These are phyloP conservation scores for Trididemnum clinides DNA, from an alignment of 23 tunicate species.

Conservation along the genomic window DNA sequence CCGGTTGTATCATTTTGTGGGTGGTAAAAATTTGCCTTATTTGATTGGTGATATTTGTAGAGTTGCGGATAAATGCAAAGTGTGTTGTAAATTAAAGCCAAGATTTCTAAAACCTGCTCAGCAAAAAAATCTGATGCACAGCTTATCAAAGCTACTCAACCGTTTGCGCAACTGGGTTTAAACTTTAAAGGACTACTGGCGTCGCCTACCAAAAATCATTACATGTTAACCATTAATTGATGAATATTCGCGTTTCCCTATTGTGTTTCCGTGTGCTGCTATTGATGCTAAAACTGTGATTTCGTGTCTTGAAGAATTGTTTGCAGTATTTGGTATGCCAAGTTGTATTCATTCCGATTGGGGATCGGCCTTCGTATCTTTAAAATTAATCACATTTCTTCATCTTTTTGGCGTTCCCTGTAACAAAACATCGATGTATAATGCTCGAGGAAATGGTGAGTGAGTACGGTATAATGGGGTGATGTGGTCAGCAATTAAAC, in stretches of 20 bases:
- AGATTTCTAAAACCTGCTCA: background rate
- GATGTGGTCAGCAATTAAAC: slow-evolving; percentile 20
- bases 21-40: slow-evolving; percentile 23
- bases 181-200: background rate
- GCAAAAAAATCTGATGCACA: background rate
- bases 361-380: background rate
- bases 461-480: slow-evolving; percentile 39
- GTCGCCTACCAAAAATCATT: background rate
- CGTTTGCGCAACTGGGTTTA: background rate
- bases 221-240: background rate
- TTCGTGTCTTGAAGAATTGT: background rate
- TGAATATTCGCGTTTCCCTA: slow-evolving; percentile 7
- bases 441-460: slow-evolving; percentile 22
- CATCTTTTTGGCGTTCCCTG: background rate
- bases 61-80: background rate
- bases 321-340: slow-evolving; percentile 4
- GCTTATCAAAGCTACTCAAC: too few relatives aligned
- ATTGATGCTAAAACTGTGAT: slow-evolving; percentile 20
- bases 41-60: background rate
- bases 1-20: slow-evolving; percentile 10
- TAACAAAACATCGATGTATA: background rate
- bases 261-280: slow-evolving; percentile 10
- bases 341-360: slow-evolving; percentile 18
- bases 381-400: background rate
- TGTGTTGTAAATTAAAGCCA: slow-evolving; percentile 12